Conservation (phyloP, 2,113 vertebrate genomes). For the Colius striatus region DNA sequence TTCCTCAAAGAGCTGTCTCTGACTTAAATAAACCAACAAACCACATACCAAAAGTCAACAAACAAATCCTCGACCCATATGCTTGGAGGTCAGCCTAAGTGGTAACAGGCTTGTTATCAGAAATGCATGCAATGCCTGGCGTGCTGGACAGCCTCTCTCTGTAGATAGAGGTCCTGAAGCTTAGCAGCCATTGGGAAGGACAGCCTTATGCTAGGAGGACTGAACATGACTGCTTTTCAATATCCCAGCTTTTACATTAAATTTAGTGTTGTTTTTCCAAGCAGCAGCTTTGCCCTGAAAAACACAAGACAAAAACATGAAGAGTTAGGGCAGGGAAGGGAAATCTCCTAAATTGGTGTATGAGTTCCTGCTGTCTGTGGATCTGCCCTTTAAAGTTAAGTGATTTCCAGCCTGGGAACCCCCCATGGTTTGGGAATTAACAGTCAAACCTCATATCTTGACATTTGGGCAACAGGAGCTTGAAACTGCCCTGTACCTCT, state of each 20-base stretch:
- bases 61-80: background rate
- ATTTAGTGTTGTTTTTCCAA: background rate
- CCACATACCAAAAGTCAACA: background rate
- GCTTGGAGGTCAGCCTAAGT: background rate
- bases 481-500: background rate
- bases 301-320: background rate
- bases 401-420: background rate
- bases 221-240: background rate
- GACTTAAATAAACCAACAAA: conserved; percentile 2
- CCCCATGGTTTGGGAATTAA: background rate
- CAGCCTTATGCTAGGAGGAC: background rate
- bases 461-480: background rate
- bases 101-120: conserved; percentile 8
- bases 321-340: background rate
- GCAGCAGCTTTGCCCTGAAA: background rate
- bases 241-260: background rate
- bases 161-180: background rate
- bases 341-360: background rate
- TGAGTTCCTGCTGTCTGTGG: background rate
- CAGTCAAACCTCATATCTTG: background rate
- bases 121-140: background rate
- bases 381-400: background rate
- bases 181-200: background rate
- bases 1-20: background rate
- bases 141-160: background rate